These are phyloP conservation scores for Asteroscopus sphinx DNA, from an alignment of 2,888 invertebrate genomes.

Conservation along the genomic window DNA sequence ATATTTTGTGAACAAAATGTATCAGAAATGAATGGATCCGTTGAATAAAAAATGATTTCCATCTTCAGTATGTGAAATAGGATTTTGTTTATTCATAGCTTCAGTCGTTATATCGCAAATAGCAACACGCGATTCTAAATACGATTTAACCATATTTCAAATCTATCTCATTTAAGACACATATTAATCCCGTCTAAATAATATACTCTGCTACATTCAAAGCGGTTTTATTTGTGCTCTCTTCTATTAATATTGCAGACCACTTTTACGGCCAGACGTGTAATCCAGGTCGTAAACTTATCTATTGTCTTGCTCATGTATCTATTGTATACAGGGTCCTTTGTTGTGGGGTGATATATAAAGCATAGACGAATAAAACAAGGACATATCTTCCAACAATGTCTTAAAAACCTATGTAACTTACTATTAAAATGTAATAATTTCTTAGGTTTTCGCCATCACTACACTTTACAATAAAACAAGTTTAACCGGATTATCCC, in stretches of 20 bases:
- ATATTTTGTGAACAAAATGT: no score
- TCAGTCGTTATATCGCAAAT: no score
- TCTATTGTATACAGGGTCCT: constrained; percentile 3
- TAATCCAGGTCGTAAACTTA: constrained; percentile 42
- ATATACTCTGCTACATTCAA: constrained; percentile 12
- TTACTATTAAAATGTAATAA: no score
- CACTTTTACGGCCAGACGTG: constrained; percentile 37
- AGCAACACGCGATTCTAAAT: no score
- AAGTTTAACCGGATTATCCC: no score
- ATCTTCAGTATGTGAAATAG: background rate
- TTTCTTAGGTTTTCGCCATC: no score
- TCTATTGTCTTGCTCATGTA: constrained; percentile 10
- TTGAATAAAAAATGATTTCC: no score
- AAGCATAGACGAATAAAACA: constrained; percentile 2
- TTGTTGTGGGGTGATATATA: constrained; percentile 4
- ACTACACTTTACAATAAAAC: no score
- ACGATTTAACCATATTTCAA: no score
- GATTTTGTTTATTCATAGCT: no score
- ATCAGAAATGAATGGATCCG: no score
- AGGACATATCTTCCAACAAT: background rate
- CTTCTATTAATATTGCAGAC: constrained; percentile 32
- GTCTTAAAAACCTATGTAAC: no score
- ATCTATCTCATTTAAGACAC: constrained; percentile 6
- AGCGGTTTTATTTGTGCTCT: constrained; percentile 27
- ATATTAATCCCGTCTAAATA: constrained; percentile 4